Base-by-base conservation (phyloP, 2,113 vertebrate genomes). In the Ctenodactylus gundi region DNA sequence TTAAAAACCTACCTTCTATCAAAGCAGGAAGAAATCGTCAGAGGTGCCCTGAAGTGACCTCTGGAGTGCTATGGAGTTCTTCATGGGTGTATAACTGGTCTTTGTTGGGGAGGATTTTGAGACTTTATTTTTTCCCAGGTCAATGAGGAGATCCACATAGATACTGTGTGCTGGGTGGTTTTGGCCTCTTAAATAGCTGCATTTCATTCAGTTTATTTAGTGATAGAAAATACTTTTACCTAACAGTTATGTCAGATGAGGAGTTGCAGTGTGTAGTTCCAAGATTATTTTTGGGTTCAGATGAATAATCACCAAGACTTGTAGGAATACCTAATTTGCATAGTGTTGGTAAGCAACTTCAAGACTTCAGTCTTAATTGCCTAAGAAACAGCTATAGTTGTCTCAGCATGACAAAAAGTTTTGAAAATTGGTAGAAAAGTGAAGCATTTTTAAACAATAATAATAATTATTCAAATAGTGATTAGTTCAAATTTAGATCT, bases 401-500 rank as follows among this genome's bases (percentile, higher is more conserved):
- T 41, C 44, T 78, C n/a, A 34, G 15, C 60, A 51, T 44, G 53
- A 36, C 18, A 70, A 49, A 67, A 68, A 55, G 46, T 88, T 85
- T 84, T 64, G 55, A 88, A 25, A 15, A 9, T n/a, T n/a, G 44
- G 64, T 44, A 90, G 25, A 72, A 81, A 58, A 49, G 7, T 25
- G 31, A 64, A 80, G 2, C 23, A 36, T 92, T 93, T 51, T 23
- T 68, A 44, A 53, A 72, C 82, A 76, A 34, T 4, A 94, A 13
- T 62, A 46, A 2, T 23, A 90, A 2, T 82, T 82, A 78, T 55
- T 83, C 34, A 89, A 62, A 34, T 88, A 76, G 15, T 64, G 3
- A 60, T 72, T 88, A 49, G 85, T 94, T 95, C 23, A 46, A 1
- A 73, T 73, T 62, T 90, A 92, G n/a, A 31, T 36, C 67, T 81